Base-by-base conservation (phyloP, 1,140 invertebrate genomes). In the Drosophila navojoa region DNA sequence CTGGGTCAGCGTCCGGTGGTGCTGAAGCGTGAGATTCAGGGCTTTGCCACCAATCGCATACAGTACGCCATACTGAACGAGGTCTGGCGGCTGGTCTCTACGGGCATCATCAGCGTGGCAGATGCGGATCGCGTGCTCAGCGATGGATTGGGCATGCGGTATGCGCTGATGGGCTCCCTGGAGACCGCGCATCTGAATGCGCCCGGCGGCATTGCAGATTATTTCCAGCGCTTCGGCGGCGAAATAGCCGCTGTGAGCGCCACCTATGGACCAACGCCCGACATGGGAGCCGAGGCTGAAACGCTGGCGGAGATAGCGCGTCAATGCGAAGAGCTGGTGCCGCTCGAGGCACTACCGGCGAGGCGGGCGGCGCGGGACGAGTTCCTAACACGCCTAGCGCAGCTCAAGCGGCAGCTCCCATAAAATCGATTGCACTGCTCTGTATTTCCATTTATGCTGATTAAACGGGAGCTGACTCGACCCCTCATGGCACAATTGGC, bases 1-100 rank as follows among this genome's bases (percentile, higher is more conserved):
- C 96, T 99, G 57, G 98, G 97, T 2, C 98, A 99, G 92, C 95
- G 95, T 19, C 98, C 98, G 2, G 96, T 99, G 5, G 95, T 95
- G 1, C 91, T 99, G 0, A 94, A 94, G 0, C 95, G 94, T 64
- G 98, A 99, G 94, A 94, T 98, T 44, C 94, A 96, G 71, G 98
- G 98, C 66, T 99, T 99, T 92, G 97, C 95, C 5, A 93, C 98
- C 0, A 99, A 99, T 91, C 94, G 98, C 91, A 96, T 99, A 78
- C 98, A 99, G 95, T 99, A 98, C 92, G 97, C 97, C 11, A 96
- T 99, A 79, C 93, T 99, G 38, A 98, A 98, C 90, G 98, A 99
- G 93, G 95, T 96, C 1, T 99, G 96, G 96, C 94, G 96, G 76
- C 93, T 99, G 61, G 96, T 99, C 0, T 93, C 94, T 1, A 95